phyloP scores from a whole-genome alignment of 2,797 vertebrate genomes.

The Onychomys arenicola region DNA sequence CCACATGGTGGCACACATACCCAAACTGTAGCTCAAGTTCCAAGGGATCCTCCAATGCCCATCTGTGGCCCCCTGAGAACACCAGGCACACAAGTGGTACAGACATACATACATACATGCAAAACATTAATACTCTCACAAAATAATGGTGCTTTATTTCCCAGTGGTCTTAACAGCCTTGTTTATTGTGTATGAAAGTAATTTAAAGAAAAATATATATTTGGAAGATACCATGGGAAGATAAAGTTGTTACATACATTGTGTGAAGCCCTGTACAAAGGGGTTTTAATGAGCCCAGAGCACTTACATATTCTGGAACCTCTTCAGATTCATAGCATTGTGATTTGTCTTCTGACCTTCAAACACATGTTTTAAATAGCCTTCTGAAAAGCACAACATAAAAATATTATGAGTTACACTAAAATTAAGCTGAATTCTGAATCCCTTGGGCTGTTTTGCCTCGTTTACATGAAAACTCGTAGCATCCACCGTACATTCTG shows the following conservation, averaged over 20 bases:
- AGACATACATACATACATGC: background rate
- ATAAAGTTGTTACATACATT: background rate
- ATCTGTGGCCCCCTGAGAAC: background rate
- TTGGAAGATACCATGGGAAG: background rate
- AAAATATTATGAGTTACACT: background rate
- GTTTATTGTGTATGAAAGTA: no score
- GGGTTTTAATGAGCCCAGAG: background rate
- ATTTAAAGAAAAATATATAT: background rate
- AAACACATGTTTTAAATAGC: background rate
- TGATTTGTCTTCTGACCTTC: background rate
- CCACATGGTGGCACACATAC: background rate
- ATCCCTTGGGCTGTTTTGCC: no score
- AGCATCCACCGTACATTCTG: background rate
- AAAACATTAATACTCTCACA: background rate
- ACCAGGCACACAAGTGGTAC: background rate
- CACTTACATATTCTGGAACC: background rate
- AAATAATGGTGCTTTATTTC: constrained; percentile 24
- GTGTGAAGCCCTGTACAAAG: background rate
- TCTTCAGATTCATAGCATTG: background rate
- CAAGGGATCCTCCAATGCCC: background rate
- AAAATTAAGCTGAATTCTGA: background rate
- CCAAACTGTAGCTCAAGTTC: background rate
- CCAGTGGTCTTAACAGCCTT: constrained; percentile 47
- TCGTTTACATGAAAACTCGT: background rate
- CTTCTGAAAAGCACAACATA: background rate